A percentile compares a stretch with the other conserved stretches of the same genome.
Conservation (phyloP, 2,113 vertebrate genomes). For the Marmota monax region DNA sequence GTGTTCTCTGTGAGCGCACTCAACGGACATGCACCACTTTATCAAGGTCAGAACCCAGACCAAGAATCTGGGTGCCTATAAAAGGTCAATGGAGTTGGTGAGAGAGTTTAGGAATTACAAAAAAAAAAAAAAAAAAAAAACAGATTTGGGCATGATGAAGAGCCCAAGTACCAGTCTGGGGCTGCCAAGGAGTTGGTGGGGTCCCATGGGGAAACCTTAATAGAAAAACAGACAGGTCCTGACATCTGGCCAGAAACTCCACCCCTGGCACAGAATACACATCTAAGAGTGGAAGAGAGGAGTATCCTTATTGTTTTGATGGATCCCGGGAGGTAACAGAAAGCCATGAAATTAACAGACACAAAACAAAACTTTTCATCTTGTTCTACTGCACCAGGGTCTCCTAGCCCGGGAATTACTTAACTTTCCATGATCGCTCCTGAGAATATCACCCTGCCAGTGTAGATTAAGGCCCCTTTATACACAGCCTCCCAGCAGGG, state of each 20-base stretch:
- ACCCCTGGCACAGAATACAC: background rate
- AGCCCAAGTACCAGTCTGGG: background rate
- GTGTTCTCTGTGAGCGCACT: background rate
- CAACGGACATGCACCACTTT: background rate
- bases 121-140: background rate
- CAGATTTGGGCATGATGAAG: background rate
- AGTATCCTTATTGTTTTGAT: background rate
- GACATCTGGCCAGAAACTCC: background rate
- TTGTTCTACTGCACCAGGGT: no score
- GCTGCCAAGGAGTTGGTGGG: background rate
- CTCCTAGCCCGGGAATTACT: background rate
- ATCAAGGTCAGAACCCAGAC: background rate
- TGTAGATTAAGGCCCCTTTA: rapidly evolving
- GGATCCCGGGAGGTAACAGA: background rate
- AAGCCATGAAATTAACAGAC: background rate
- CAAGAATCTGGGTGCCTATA: background rate
- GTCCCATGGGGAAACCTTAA: background rate
- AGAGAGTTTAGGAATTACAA: background rate
- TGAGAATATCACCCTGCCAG: background rate
- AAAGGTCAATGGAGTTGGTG: background rate
- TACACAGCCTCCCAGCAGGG: background rate
- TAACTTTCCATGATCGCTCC: background rate
- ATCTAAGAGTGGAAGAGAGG: background rate
- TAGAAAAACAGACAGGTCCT: background rate
- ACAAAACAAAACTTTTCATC: background rate